Conservation (phyloP, 2,797 vertebrate species). For the Martes flavigula region DNA sequence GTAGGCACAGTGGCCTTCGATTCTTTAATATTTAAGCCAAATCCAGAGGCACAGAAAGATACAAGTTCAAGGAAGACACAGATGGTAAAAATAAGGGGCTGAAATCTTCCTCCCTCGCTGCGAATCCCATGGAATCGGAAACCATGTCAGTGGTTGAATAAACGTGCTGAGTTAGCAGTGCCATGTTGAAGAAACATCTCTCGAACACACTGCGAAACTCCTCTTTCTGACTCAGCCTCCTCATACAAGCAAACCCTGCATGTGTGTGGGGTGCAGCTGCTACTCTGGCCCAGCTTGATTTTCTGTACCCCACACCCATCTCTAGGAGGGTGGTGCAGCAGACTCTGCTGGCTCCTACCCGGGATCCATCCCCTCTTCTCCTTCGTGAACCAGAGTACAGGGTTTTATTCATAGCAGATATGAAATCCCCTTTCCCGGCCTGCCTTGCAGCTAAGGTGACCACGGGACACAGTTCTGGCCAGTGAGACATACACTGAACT, state of each 20-base stretch:
- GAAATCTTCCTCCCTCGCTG: not conserved
- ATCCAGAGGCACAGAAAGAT: not conserved
- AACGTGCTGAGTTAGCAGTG: not conserved
- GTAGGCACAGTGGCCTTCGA: not conserved
- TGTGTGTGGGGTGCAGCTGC: not conserved
- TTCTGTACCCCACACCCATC: not conserved
- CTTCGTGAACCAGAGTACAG: not conserved
- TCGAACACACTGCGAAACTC: not conserved
- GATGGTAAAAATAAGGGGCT: not conserved
- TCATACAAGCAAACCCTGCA: not conserved
- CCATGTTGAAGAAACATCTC: not conserved
- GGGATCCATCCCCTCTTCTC: not conserved
- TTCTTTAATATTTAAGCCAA: not conserved
- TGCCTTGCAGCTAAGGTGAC: not conserved
- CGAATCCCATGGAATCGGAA: not conserved
- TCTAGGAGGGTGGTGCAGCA: not conserved
- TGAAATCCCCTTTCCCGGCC: not conserved
- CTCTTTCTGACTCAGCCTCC: not conserved
- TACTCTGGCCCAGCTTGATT: not conserved
- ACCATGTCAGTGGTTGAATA: not conserved
- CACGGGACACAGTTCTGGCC: not conserved
- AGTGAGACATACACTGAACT: not conserved
- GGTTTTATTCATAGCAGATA: not conserved
- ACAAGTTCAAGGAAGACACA: not conserved
- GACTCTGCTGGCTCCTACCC: not conserved